Evolutionary conservation across 2,888 invertebrate species (phyloP), one percentile per base, ranked within the genome.

Genomic region (Suillia variegata): DNA sequence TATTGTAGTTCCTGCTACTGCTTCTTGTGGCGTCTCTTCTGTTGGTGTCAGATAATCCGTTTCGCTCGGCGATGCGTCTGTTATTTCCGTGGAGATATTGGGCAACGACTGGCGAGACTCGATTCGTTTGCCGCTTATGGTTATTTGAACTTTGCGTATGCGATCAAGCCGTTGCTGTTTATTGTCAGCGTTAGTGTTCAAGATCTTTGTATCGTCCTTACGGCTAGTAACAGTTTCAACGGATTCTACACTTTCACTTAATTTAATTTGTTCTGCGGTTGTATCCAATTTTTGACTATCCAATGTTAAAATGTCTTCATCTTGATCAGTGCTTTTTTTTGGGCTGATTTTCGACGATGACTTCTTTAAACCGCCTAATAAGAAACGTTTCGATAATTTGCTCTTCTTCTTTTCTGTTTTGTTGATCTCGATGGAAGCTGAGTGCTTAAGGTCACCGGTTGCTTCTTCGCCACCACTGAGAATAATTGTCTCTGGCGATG

Each of bases 51-150:
- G 65, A 56, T 73, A 73, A 70, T 75, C 74, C 67, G 74, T 74
- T 65, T 71, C 75, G 71, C 62, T 67, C 6, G 55, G 45, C n/a
- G n/a, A n/a, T 65, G 65, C 58, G 57, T 20, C 38, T 49, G 33
- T 17, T 31, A 10, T 17, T 26, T 15, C 22, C 12, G 51, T 15
- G 8, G 26, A 24, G 42, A 17, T 22, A 6, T 26, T 12, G 13
- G 22, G 17, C 31, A 12, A 20, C 49, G 52, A 50, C 54, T 63
- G 51, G 52, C 56, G 6, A 5, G 24, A 1, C 67, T 81, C 73
- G 54, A 78, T 70, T 74, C 80, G 75, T 67, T 79, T 79, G 31
- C 80, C 78, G 15, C 77, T 76, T 56, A 80, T 78, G 51, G 80
- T 80, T 66, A 81, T 81, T 72, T 81, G 77, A 58, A 81, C 73